A percentile compares a stretch with the other conserved stretches of the same genome.
Evolutionary conservation across 2,888 invertebrate genomes (phyloP).

Genomic region (Salticus scenicus): DNA sequence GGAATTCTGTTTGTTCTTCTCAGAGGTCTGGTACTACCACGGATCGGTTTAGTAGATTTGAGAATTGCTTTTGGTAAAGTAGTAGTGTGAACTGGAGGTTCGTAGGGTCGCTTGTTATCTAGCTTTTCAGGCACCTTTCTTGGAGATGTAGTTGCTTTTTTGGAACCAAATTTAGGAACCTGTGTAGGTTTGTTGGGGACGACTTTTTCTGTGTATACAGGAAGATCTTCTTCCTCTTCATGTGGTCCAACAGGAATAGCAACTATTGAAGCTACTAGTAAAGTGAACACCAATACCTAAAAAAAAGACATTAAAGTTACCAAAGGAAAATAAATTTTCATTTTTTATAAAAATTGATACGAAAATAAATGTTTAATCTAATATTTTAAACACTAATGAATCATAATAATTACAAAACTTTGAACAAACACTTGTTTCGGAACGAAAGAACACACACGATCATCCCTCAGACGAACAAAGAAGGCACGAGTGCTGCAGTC

Average conservation of each 20-base stretch:
- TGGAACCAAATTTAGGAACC: slow-evolving; percentile 45
- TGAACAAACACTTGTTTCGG: too few species aligned
- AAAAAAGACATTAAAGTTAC: too few species aligned
- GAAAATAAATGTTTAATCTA: too few species aligned
- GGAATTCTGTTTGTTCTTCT: slow-evolving; percentile 14
- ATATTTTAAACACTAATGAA: too few species aligned
- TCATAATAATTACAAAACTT: too few species aligned
- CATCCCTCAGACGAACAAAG: too few species aligned
- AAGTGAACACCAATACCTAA: slow-evolving; percentile 26
- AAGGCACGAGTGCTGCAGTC: too few species aligned
- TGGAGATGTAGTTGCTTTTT: slow-evolving; percentile 23
- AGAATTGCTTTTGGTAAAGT: slow-evolving; percentile 23
- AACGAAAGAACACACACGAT: too few species aligned
- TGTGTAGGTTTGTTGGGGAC: slow-evolving; percentile 32
- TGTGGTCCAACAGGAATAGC: slow-evolving; percentile 25
- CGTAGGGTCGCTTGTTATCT: not conserved
- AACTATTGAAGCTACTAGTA: slow-evolving; percentile 33
- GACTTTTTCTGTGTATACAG: slow-evolving; percentile 61
- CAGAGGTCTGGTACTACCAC: slow-evolving; percentile 25
- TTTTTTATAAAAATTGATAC: too few species aligned
- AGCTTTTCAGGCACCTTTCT: not conserved
- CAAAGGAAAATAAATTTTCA: too few species aligned
- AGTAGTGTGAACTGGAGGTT: not conserved
- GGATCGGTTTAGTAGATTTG: slow-evolving; percentile 36
- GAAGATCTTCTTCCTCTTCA: slow-evolving; percentile 53